Conservation (phyloP, 2,797 vertebrate genomes). For the Notoglanidium macrostoma region DNA sequence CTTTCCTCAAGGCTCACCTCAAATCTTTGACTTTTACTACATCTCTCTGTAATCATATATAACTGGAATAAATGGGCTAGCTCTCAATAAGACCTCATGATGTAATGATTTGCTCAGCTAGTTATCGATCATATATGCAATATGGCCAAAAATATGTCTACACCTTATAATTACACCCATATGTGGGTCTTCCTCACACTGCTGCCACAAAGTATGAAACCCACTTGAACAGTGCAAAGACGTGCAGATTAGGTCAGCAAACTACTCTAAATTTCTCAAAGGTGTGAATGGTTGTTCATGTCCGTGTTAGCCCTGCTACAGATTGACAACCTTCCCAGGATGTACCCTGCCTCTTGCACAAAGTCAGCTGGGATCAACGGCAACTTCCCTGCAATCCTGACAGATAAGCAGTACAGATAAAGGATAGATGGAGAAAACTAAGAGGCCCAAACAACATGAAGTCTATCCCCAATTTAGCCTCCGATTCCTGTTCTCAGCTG, state of each 20-base stretch:
- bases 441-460: not conserved
- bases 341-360: too few species aligned
- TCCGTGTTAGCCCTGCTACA: too few species aligned
- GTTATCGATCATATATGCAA: not conserved
- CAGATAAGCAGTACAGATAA: too few species aligned
- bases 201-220: not conserved
- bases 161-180: not conserved
- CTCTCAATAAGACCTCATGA: not conserved
- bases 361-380: too few species aligned
- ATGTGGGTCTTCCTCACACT: not conserved
- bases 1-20: not conserved
- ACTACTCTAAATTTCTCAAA: too few species aligned
- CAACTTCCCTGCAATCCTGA: too few species aligned
- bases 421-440: not conserved
- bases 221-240: too few species aligned
- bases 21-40: not conserved
- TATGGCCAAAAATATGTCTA: not conserved
- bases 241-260: too few species aligned
- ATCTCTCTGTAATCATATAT: not conserved
- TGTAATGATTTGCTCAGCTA: not conserved
- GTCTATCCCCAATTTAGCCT: not conserved
- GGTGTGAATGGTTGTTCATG: too few species aligned
- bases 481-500: not conserved
- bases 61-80: not conserved
- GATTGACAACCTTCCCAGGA: too few species aligned